Conservation (phyloP, 2,888 invertebrate genomes). For the Psylliodes chrysocephalus region DNA sequence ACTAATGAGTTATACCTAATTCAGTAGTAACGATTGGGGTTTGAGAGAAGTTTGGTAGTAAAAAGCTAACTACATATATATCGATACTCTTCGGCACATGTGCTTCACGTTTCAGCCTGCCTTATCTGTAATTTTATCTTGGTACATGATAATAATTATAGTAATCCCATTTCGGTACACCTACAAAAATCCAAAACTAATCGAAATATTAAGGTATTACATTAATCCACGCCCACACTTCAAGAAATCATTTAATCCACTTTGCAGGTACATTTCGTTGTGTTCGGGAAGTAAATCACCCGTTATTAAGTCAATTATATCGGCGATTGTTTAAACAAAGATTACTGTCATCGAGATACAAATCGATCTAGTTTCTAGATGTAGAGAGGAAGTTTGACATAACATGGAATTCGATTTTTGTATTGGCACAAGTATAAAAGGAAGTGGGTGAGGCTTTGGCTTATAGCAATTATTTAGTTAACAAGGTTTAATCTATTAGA, state of each 20-base stretch:
- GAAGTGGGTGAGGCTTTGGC: background rate
- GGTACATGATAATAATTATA: no score
- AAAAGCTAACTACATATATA: no score
- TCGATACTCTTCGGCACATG: no score
- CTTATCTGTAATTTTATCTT: no score
- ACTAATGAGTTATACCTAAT: no score
- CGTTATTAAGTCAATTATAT: background rate
- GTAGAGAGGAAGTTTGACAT: background rate
- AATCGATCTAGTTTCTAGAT: background rate
- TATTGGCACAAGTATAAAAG: background rate
- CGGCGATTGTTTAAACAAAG: background rate
- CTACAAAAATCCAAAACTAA: background rate
- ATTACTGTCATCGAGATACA: background rate
- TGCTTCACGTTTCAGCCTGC: no score
- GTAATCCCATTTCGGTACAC: background rate
- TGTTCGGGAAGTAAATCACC: background rate
- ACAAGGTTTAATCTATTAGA: no score
- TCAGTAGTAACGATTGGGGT: no score
- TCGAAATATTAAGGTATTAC: background rate
- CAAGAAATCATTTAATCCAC: background rate
- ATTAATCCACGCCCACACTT: background rate
- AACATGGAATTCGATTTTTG: background rate
- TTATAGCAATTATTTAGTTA: background rate
- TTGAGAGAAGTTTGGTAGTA: no score
- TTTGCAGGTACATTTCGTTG: background rate